A percentile compares a stretch with the other conserved stretches of the same genome.
Evolutionary conservation across 2,797 vertebrate species (phyloP).

Genomic region (Acipenser ruthenus): DNA sequence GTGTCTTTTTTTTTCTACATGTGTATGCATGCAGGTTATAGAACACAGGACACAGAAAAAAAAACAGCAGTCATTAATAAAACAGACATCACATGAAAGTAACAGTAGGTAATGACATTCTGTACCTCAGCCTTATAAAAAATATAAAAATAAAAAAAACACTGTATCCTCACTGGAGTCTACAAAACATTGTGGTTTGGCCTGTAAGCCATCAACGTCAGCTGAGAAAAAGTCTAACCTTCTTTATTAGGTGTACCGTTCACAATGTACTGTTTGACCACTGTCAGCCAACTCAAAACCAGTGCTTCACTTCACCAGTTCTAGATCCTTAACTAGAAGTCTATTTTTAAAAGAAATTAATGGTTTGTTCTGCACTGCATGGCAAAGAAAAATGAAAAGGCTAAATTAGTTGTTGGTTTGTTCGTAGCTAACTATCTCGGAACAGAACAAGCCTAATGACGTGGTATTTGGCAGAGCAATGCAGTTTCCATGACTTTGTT

Average conservation of each 20-base stretch:
- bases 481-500: conserved; percentile 58
- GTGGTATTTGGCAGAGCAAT: conserved; percentile 49
- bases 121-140: too few species aligned
- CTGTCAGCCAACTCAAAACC: conserved; percentile 24
- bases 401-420: conserved; percentile 58
- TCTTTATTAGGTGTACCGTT: conserved; percentile 29
- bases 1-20: too few species aligned
- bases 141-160: too few species aligned
- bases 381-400: conserved; percentile 28
- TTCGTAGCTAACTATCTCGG: conserved; percentile 50
- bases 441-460: conserved; percentile 56
- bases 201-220: conserved; percentile 32
- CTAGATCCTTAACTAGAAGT: conserved; percentile 24
- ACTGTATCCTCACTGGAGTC: too few species aligned
- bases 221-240: conserved; percentile 29
- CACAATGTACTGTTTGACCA: conserved; percentile 42
- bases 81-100: too few species aligned
- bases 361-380: conserved; percentile 18
- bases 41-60: too few species aligned
- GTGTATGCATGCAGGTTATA: too few species aligned
- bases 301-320: conserved; percentile 34
- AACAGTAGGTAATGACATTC: too few species aligned
- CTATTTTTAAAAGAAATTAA: conserved; percentile 37
- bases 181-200: conserved; percentile 23
- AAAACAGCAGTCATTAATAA: too few species aligned